Percentiles rank a stretch among this genome's conserved stretches.
These are phyloP conservation scores for Barbus barbus DNA, from an alignment of 2,113 vertebrate species.

Conservation along the genomic window DNA sequence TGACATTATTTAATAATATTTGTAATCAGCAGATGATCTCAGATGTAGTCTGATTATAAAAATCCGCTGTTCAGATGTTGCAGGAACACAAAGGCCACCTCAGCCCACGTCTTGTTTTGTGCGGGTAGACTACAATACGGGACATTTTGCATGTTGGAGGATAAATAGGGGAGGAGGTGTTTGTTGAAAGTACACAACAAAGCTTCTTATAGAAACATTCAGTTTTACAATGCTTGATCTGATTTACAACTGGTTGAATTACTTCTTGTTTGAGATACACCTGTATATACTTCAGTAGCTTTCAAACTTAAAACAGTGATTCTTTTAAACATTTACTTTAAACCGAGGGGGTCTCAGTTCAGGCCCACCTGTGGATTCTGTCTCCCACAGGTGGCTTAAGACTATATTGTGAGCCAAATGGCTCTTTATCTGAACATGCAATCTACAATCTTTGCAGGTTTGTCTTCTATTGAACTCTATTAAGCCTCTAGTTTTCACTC, in stretches of 20 bases:
- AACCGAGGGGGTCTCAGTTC: neutral
- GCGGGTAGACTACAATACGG: neutral
- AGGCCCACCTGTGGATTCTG: neutral
- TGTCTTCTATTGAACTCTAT: constrained; percentile 5
- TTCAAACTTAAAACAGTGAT: neutral
- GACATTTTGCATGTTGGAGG: constrained; percentile 2
- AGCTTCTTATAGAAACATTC: constrained; percentile 1
- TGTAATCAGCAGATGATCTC: neutral
- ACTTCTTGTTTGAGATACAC: neutral
- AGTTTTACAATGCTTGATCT: neutral
- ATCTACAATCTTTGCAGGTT: neutral
- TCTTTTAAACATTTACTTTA: neutral
- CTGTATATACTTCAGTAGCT: neutral
- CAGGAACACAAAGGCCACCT: neutral
- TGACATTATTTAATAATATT: neutral
- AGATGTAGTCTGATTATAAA: neutral
- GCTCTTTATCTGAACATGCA: neutral
- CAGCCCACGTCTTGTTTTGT: constrained; percentile 21
- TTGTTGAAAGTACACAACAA: neutral
- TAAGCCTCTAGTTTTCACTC: neutral
- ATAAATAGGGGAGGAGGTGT: constrained; percentile 1
- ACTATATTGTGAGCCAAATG: constrained; percentile 5
- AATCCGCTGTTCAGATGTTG: neutral
- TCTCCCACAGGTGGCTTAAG: neutral
- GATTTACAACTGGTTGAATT: neutral